These are phyloP conservation scores for Meriones unguiculatus DNA, from an alignment of 2,113 vertebrate genomes.

Conservation along the genomic window DNA sequence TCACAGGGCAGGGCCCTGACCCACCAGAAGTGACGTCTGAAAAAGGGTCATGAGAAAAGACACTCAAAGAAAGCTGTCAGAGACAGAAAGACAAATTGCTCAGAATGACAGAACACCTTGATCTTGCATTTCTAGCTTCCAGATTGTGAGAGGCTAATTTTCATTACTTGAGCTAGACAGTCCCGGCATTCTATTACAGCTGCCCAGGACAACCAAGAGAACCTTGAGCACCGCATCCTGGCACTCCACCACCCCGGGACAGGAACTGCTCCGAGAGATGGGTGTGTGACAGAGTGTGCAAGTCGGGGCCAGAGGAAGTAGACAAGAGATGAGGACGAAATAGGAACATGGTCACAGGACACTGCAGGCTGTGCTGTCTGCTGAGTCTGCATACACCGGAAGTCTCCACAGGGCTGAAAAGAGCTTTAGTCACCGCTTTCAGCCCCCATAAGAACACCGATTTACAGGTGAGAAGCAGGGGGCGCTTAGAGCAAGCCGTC, in stretches of 20 bases:
- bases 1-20: too few relatives aligned
- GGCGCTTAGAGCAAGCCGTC: background rate
- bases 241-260: background rate
- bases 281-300: background rate
- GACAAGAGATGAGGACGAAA: background rate
- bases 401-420: background rate
- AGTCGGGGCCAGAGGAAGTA: background rate
- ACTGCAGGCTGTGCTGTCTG: background rate
- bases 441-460: background rate
- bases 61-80: background rate
- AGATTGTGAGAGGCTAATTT: background rate
- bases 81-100: background rate
- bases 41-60: background rate
- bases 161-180: background rate
- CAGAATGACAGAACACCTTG: background rate
- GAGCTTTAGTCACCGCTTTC: background rate
- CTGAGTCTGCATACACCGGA: background rate
- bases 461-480: background rate
- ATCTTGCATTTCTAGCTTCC: background rate
- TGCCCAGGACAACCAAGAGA: background rate
- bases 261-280: background rate
- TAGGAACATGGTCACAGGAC: background rate
- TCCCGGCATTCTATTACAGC: background rate
- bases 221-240: background rate
- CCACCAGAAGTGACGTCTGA: background rate